Evolutionary conservation across 2,888 invertebrate genomes (phyloP), one percentile per base, ranked within the genome.

Genomic region (Philhelius pedissequus): DNA sequence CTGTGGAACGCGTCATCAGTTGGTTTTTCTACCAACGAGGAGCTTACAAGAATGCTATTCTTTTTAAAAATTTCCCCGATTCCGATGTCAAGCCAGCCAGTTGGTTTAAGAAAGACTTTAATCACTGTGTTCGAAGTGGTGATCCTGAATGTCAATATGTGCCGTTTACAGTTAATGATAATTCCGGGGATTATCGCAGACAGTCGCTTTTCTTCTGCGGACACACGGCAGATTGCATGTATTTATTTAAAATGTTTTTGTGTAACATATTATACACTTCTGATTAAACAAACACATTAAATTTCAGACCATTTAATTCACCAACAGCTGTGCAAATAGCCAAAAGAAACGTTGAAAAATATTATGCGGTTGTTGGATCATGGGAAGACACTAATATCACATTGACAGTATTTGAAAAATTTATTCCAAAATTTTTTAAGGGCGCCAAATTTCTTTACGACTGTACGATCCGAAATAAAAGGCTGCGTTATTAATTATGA

Each of bases 191-290:
- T 91, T 96, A 96, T 88, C 93, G 96, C 66, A 92, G 97, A 25
- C 97, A 97, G 89, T 95, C 96, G 1, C 94, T 97, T 88, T 97
- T 97, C 92, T 97, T 97, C 91, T 97, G 97, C 89, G 97, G 97
- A 3, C 97, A 97, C 90, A 95, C 95, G 86, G 94, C 94, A 50
- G 94, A 95, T 87, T 96, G 96, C 94, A 94, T 95, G 96, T n/a
- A n/a, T n/a, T n/a, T n/a, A n/a, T n/a, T n/a, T 96, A 91, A 93
- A 95, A 5, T 45, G 48, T 38, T n/a, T n/a, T n/a, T n/a, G n/a
- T 1, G 15, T 38, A 25, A 54, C n/a, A n/a, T n/a, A n/a, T n/a
- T n/a, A n/a, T n/a, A n/a, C n/a, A n/a, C n/a, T n/a, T n/a, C n/a
- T n/a, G 4, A 3, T 2, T 38, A 13, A 4, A 35, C 25, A 4